Evolutionary conservation across 2,113 vertebrate genomes (phyloP), one percentile per base, ranked within the genome.

Genomic region (Silurus asotus): DNA sequence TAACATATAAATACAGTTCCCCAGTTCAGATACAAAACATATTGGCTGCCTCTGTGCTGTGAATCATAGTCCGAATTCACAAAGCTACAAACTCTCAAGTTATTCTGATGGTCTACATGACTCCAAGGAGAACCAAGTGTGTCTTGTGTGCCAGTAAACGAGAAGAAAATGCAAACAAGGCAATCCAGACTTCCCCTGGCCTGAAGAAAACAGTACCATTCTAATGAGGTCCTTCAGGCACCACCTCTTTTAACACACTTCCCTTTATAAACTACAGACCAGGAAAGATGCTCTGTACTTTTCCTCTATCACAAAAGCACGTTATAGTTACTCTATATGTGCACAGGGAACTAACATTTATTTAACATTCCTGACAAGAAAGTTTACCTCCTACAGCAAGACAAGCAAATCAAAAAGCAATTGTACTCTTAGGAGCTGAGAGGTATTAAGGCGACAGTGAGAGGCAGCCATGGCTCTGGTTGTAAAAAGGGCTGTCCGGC

Each of bases 401-500:
- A 77, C 51, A 20, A 79, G 59, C 8, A 79, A 79, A 79, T 10
- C 0, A 58, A 17, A 77, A 70, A 23, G 37, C 9, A 51, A 13
- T 48, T 74, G 13, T 83, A 13, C 75, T 77, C 70, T 10, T n/a
- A 48, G 25, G 48, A 86, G 72, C 64, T 49, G 15, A 48, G 10
- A 61, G 48, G 81, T 59, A 59, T 45, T 49, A 55, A 69, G 20
- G 28, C 59, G 64, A 84, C 83, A 51, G 20, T 51, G 70, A 70
- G 55, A 76, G 17, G 77, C 85, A 87, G 72, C 62, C 72, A 61
- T 70, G 67, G 87, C 85, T 90, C 81, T 87, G 67, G 87, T 86
- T 90, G 83, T 84, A 84, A 74, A 37, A 77, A 89, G 58, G 85
- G 55, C 58, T 53, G 65, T 20, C 81, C 28, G 55, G 82, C 78